Evolutionary conservation across 2,888 invertebrate genomes (phyloP), one percentile per base, ranked within the genome.

Genomic region (Lydus trimaculatus): DNA sequence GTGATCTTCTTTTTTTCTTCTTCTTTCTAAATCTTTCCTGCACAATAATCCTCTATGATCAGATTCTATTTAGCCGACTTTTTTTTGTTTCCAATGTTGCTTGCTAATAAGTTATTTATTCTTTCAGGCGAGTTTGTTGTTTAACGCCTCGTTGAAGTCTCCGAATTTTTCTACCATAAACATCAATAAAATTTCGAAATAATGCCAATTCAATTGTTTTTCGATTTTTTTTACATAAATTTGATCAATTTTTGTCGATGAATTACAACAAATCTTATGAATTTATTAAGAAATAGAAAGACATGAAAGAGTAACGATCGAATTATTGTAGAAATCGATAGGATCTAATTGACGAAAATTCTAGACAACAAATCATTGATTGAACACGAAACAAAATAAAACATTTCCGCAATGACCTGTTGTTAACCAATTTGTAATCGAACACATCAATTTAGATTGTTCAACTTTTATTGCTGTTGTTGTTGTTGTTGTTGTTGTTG

Each of bases 111-210:
- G 48, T 33, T 59, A 11, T 59, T 59, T 36, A n/a, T 33, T 36
- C 17, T 60, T 23, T 31, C 31, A 20, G 78, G 63, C 70, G 25
- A 65, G 72, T 71, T 72, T 56, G 52, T 58, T 25, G 58, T 48
- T 39, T 67, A 66, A 73, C 68, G 64, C 61, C 64, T 67, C 72
- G 70, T 73, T 69, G 72, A 73, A 73, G 69, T 74, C 72, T 74
- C 75, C 71, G n/a, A 13, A 25, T 56, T 52, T 56, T 56, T 25
- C 56, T 9, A 48, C 48, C 9, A 20, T 20, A 48, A 48, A 3
- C 20, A 71, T 68, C 70, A 64, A 61, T 61, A 33, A 17, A 36
- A 17, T 48, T 0, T 31, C 52, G 28, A 28, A 48, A 23, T n/a
- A 52, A 11, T n/a, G 52, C 17, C n/a, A 39, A 20, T n/a, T 25